Evolutionary conservation across 2,797 vertebrate species (phyloP).

Genomic region (Oreonectes daqikongensis): DNA sequence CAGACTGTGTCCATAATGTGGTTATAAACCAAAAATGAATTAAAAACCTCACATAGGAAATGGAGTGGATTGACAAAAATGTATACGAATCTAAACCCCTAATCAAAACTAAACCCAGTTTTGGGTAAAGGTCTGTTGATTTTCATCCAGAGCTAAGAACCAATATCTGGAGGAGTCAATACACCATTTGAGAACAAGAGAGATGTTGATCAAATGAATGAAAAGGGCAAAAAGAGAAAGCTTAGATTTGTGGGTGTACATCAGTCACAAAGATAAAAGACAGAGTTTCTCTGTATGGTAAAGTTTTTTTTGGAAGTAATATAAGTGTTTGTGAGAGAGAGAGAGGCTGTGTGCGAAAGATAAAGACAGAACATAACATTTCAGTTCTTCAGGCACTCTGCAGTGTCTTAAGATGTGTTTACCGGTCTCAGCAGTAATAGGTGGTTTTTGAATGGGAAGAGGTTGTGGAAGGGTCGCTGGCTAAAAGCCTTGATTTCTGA

Average conservation of each 20-base stretch:
- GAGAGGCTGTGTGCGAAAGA: slow-evolving; percentile 3
- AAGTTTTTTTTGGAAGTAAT: slow-evolving; percentile 27
- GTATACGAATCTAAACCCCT: not conserved
- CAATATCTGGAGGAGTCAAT: not conserved
- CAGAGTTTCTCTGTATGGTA: not conserved
- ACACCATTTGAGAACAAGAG: slow-evolving; percentile 5
- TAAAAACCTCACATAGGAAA: not conserved
- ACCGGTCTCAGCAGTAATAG: slow-evolving; percentile 23
- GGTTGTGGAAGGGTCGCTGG: slow-evolving; percentile 1
- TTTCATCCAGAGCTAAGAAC: not conserved
- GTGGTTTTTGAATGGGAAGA: slow-evolving; percentile 15
- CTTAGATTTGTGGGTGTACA: slow-evolving; percentile 29
- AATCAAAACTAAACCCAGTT: not conserved
- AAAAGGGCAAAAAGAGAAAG: slow-evolving; percentile 19
- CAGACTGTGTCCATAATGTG: not conserved
- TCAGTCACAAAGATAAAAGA: slow-evolving; percentile 27
- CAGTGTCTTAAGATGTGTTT: slow-evolving; percentile 25
- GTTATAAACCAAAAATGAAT: not conserved
- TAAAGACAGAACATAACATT: slow-evolving; percentile 24
- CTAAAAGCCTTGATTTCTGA: slow-evolving; percentile 28
- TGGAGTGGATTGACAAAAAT: too few relatives aligned
- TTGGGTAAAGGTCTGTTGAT: slow-evolving; percentile 11
- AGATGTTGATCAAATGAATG: slow-evolving; percentile 34
- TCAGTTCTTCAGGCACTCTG: slow-evolving; percentile 8
- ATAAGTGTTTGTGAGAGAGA: not conserved